Base-by-base conservation (phyloP, 2,888 invertebrate genomes). In the Euzetes globulus region DNA sequence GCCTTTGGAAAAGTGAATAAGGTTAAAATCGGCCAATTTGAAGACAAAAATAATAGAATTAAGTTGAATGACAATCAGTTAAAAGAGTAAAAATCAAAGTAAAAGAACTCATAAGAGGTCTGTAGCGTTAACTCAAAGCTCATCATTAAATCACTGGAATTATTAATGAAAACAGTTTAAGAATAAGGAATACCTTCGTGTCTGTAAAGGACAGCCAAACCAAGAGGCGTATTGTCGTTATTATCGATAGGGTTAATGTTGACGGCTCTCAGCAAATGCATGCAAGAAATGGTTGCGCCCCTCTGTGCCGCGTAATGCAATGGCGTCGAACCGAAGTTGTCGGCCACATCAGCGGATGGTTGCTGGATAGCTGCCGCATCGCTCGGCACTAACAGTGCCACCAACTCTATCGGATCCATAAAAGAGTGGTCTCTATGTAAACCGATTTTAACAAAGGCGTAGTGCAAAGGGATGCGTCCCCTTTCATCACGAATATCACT, bases 231-330 rank as follows among this genome's bases (percentile, higher is more conserved):
- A 78, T 85, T 85, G 17, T 84, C 84, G 77, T 81, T 78, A 29
- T 79, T 79, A 76, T 85, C 84, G 75, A 79, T 79, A 3, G 47
- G 70, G 47, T 70, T 45, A 25, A 70, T 70, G 27, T 70, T 70
- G 5, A 70, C 45, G 7, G 45, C 7, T 45, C 70, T 80, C 22
- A 83, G 77, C 22, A 84, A 78, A 78, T 83, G 82, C 77, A 84
- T 80, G 77, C 82, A 82, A 74, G 83, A 84, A 77, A 85, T 84
- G 5, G 84, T 83, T n/a, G 85, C 83, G 22, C 85, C 85, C 71
- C 84, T 79, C 55, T 79, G 75, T 27, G 77, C 78, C 37, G 78
- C 78, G 52, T 68, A 76, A 70, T 78, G 78, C 41, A 78, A 33
- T 9, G 77, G 76, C 17, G 77, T 78, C 25, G 74, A 76, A 5